Percentiles rank a stretch among this genome's conserved stretches.
phyloP scores from a whole-genome alignment of 2,888 invertebrate genomes.

The Metalampra italica region DNA sequence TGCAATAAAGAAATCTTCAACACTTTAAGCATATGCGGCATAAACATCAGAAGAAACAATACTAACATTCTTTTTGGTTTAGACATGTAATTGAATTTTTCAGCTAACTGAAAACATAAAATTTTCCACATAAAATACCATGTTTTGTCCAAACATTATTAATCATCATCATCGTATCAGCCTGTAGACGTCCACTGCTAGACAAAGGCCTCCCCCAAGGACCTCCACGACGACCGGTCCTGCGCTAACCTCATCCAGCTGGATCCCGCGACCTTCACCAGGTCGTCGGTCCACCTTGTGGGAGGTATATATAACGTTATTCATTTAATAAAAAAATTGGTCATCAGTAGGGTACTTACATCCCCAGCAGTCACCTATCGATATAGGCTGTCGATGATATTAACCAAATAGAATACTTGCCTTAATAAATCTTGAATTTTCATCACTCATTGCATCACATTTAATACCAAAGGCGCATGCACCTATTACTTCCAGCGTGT shows the following conservation, averaged over 20 bases:
- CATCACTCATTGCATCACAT: slow-evolving; percentile 66
- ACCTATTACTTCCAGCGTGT: slow-evolving; percentile 77
- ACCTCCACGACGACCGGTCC: too few species aligned
- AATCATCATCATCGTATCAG: too few species aligned
- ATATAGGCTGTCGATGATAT: not conserved
- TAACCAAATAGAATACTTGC: slow-evolving; percentile 28
- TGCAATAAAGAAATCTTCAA: slow-evolving; percentile 60
- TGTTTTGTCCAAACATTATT: too few species aligned
- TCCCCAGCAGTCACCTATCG: too few species aligned
- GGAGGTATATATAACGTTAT: too few species aligned
- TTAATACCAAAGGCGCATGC: slow-evolving; percentile 78
- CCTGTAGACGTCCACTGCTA: too few species aligned
- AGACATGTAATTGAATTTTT: slow-evolving; percentile 58
- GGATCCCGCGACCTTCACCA: too few species aligned
- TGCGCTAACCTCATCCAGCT: too few species aligned
- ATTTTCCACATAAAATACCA: not conserved
- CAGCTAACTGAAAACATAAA: slow-evolving; percentile 51
- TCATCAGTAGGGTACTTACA: too few species aligned
- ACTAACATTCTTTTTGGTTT: slow-evolving; percentile 44
- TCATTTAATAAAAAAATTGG: too few species aligned
- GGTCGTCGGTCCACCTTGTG: too few species aligned
- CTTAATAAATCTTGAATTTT: slow-evolving; percentile 70
- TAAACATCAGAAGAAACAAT: slow-evolving; percentile 48
- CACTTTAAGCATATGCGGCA: slow-evolving; percentile 45
- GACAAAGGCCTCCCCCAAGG: too few species aligned